phyloP scores from a whole-genome alignment of 2,888 invertebrate genomes.

The Cephalotes varians region DNA sequence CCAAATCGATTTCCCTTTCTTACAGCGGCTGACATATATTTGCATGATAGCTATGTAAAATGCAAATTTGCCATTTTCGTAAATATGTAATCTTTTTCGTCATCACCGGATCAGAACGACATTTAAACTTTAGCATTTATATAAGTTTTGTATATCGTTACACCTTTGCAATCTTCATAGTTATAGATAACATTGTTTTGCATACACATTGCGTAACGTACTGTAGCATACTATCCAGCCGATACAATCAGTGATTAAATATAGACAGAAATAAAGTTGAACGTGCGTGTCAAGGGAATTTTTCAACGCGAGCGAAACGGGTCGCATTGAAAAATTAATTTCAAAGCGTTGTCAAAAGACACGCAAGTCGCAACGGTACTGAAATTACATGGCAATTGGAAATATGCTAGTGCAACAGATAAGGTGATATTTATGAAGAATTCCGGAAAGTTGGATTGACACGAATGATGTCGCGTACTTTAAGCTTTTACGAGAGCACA shows the following conservation, averaged over 20 bases:
- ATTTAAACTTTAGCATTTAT: slow-evolving; percentile 18
- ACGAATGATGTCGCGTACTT: not conserved
- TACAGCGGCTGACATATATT: not conserved
- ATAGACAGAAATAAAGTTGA: not conserved
- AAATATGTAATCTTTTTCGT: slow-evolving; percentile 7
- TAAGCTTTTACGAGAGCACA: not conserved
- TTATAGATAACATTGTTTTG: not conserved
- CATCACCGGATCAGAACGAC: slow-evolving; percentile 6
- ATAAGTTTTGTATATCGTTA: slow-evolving; percentile 5
- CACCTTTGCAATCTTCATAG: not conserved
- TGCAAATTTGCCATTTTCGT: not conserved
- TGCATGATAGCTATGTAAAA: not conserved
- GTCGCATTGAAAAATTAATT: slow-evolving; percentile 4
- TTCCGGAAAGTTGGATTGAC: not conserved
- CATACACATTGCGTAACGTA: not conserved
- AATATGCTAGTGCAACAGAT: slow-evolving; percentile 7
- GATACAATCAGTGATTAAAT: slow-evolving; percentile 21
- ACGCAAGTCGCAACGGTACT: not conserved
- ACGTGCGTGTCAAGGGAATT: slow-evolving; percentile 1
- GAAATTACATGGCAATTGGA: not conserved
- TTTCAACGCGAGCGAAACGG: not conserved
- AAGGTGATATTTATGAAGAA: slow-evolving; percentile 21
- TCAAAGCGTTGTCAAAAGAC: not conserved
- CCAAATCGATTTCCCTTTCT: slow-evolving; percentile 16
- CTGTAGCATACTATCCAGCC: not conserved